Percentiles rank a stretch among this genome's conserved stretches.
Evolutionary conservation across 2,113 vertebrate species (phyloP).

Genomic region (Callionymus lyra): DNA sequence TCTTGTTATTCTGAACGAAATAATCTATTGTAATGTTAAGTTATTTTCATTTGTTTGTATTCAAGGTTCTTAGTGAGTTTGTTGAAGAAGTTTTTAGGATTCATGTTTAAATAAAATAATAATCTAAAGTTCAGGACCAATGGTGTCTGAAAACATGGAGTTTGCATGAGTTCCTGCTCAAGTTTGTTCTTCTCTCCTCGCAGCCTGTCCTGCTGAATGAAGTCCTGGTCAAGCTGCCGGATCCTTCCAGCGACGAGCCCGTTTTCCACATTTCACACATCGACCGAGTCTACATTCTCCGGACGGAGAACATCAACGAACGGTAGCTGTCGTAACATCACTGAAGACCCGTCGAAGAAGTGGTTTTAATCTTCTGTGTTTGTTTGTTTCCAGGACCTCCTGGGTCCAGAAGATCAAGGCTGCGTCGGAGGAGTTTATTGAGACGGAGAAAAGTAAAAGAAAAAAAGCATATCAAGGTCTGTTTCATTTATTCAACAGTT

Average conservation of each 20-base stretch:
- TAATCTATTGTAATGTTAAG: too few species aligned
- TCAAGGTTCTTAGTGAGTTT: too few species aligned
- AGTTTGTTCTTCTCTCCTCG: slow-evolving; percentile 6
- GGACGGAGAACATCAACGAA: slow-evolving; percentile 90
- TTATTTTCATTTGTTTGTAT: too few species aligned
- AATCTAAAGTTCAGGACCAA: too few species aligned
- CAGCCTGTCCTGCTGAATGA: slow-evolving; percentile 94
- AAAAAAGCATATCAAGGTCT: slow-evolving; percentile 89
- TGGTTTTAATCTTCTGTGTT: neutral
- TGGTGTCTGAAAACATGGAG: too few species aligned
- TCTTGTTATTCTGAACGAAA: too few species aligned
- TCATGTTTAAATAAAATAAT: too few species aligned
- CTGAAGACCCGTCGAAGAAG: too few species aligned
- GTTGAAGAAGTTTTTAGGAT: too few species aligned
- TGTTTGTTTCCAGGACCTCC: slow-evolving; percentile 71
- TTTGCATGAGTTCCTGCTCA: too few species aligned
- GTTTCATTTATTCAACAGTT: slow-evolving; percentile 3
- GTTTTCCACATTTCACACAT: slow-evolving; percentile 96
- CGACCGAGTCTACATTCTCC: slow-evolving; percentile 84
- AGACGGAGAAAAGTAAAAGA: slow-evolving; percentile 87
- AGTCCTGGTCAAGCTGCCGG: slow-evolving; percentile 88
- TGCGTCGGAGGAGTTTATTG: slow-evolving; percentile 84
- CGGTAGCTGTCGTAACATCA: slow-evolving; percentile 62
- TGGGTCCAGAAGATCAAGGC: slow-evolving; percentile 98
- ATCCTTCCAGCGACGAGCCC: slow-evolving; percentile 89